phyloP scores from a whole-genome alignment of 2,113 vertebrate genomes.

The Ptyas mucosa region DNA sequence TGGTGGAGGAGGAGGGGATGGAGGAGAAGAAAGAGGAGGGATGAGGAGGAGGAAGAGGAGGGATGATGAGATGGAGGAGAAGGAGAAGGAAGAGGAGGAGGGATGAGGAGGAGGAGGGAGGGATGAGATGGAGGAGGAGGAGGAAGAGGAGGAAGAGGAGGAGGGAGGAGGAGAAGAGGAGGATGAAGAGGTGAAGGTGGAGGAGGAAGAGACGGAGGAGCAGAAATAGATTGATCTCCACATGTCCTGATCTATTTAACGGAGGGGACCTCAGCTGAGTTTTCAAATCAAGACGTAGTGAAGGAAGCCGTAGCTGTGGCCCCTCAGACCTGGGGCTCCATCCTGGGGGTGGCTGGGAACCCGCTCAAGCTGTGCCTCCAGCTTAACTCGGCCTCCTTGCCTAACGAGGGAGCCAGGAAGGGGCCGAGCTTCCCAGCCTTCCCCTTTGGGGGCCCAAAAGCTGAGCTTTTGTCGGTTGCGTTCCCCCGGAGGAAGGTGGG shows the following conservation, averaged over 20 bases:
- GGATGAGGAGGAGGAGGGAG: no score
- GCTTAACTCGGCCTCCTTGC: neutral
- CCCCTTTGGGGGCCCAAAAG: neutral
- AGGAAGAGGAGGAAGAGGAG: no score
- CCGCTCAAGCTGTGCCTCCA: neutral
- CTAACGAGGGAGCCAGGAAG: neutral
- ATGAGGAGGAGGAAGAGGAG: no score
- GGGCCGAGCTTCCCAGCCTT: neutral
- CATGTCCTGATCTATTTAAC: neutral
- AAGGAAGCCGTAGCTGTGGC: rapidly evolving
- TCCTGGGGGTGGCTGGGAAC: neutral
- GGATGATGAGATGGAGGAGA: rapidly evolving
- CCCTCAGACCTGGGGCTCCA: neutral
- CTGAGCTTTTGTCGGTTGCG: rapidly evolving
- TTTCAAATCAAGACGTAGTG: neutral
- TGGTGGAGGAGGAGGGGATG: no score
- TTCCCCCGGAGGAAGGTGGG: neutral
- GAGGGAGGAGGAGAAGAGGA: no score
- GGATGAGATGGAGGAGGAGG: no score
- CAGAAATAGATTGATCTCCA: neutral
- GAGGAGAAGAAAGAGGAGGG: no score
- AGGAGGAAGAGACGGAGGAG: neutral
- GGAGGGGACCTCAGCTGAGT: neutral
- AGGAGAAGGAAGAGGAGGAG: no score
- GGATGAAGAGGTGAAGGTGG: no score